phyloP scores from a whole-genome alignment of 2,113 vertebrate species.

The Hippoglossus stenolepis region DNA sequence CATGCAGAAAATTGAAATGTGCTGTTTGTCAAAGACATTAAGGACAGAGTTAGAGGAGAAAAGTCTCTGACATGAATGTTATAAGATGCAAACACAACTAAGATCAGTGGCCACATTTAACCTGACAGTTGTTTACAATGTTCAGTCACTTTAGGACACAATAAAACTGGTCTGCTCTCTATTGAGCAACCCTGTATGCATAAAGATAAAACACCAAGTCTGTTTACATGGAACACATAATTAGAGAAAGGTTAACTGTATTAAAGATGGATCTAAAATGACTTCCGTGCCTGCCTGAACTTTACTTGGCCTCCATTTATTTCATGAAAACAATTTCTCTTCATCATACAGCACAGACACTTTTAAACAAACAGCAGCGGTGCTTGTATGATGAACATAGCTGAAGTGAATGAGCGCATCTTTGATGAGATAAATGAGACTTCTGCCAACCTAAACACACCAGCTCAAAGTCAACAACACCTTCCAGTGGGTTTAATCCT shows the following conservation, averaged over 20 bases:
- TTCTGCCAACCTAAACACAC: conserved; percentile 14
- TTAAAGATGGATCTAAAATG: not conserved
- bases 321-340: not conserved
- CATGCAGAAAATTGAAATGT: not conserved
- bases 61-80: not conserved
- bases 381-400: not conserved
- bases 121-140: not conserved
- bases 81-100: conserved; percentile 12
- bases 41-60: not conserved
- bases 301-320: not conserved
- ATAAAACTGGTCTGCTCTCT: not conserved
- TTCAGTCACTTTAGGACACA: not conserved
- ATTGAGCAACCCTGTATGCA: not conserved
- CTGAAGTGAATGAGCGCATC: not conserved
- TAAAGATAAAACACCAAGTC: not conserved
- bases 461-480: conserved; percentile 13
- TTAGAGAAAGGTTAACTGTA: not conserved
- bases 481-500: not conserved
- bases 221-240: not conserved
- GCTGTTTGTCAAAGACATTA: not conserved
- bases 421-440: not conserved
- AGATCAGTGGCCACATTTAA: conserved; percentile 6
- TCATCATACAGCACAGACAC: not conserved
- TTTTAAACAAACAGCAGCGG: not conserved
- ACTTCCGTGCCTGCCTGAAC: not conserved